phyloP scores from a whole-genome alignment of 2,797 vertebrate genomes.

The Pantherophis vulpinus region DNA sequence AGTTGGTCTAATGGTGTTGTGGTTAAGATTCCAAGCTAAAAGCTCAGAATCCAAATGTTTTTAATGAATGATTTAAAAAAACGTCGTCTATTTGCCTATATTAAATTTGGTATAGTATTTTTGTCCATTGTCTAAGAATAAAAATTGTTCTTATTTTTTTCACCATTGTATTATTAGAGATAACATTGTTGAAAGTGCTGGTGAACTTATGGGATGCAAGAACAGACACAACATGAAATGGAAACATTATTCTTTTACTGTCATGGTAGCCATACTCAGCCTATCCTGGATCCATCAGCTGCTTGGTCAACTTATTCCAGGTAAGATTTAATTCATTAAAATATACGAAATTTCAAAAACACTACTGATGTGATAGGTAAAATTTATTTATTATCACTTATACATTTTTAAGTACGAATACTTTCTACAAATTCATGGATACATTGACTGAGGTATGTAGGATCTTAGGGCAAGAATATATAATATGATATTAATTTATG shows the following conservation, averaged over 20 bases:
- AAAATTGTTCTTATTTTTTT: conserved; percentile 2
- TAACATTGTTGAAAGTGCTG: conserved; percentile 35
- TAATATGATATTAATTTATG: neutral
- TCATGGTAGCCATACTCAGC: conserved; percentile 77
- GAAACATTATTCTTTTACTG: conserved; percentile 80
- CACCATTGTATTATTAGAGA: conserved; percentile 48
- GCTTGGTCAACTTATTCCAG: conserved; percentile 83
- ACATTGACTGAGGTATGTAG: neutral
- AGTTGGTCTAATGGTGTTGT: neutral
- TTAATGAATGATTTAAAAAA: neutral
- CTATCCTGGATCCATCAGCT: conserved; percentile 72
- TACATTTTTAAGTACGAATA: neutral
- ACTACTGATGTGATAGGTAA: neutral
- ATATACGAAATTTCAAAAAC: neutral
- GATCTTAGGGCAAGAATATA: neutral
- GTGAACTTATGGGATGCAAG: conserved; percentile 84
- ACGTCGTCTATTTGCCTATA: neutral
- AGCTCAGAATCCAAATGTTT: neutral
- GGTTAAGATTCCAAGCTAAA: neutral
- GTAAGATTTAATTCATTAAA: conserved; percentile 71
- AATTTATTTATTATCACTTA: neutral
- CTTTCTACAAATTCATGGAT: neutral
- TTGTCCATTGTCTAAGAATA: conserved; percentile 8
- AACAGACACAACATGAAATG: conserved; percentile 83
- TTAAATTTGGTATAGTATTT: neutral